Evolutionary conservation across 1,140 invertebrate genomes (phyloP), one percentile per base, ranked within the genome.

Genomic region (Drosophila orosa): DNA sequence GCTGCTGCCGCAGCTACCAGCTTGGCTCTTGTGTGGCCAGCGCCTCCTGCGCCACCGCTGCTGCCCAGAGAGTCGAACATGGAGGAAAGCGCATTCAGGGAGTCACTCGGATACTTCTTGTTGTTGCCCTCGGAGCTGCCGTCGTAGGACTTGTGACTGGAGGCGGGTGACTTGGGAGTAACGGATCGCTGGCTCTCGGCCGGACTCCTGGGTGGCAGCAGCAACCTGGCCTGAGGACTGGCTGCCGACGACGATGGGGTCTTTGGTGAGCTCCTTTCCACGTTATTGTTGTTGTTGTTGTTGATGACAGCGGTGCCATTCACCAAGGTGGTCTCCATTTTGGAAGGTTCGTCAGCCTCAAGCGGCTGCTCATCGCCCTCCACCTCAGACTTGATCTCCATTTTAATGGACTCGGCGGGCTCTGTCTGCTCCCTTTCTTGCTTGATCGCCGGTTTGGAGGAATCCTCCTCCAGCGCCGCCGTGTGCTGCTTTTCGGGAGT

Each of bases 11-110:
- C 77, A 0, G 85, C 85, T 2, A 86, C 76, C 25, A 85, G 55
- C 25, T 89, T 89, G 15, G 84, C 77, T 8, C 85, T 52, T 1
- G 77, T 78, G n/a, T 80, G 79, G 39, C 78, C 80, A 2, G 71
- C 71, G 9, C 68, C 77, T 8, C 57, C 66, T 8, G 50, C 50
- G 12, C 31, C 31, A 35, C 54, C 69, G 44, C 69, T 63, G 52
- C 87, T 90, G 73, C 90, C 90, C n/a, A 91, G 44, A 2, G 90
- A 91, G 91, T 97, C 96, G 76, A 97, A 97, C 96, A 97, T 97
- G 17, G 96, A 97, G 5, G 96, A 97, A 1, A 98, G 92, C 0
- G 96, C 96, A 12, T 96, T 96, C 15, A 97, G 93, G 72, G 96
- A 97, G 31, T 91, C 90, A 17, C 89, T 92, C 25, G 90, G 86